These are phyloP conservation scores for Epinotia nisella DNA, from an alignment of 2,888 invertebrate species.

Conservation along the genomic window DNA sequence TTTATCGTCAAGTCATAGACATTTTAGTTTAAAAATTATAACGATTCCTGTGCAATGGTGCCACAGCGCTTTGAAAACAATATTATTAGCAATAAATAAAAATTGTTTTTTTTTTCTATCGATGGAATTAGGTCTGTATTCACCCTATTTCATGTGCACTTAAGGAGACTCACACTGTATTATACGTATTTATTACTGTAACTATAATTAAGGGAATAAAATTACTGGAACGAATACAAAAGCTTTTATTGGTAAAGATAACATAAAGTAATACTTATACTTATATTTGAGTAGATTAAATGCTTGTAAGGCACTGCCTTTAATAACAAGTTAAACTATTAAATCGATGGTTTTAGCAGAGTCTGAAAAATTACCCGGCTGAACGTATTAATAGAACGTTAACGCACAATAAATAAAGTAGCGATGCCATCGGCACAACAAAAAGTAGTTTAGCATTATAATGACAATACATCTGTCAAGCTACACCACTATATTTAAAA, in stretches of 20 bases:
- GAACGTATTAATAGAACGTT: not conserved
- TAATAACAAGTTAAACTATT: slow-evolving; percentile 25
- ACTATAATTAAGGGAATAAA: slow-evolving; percentile 17
- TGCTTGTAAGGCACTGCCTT: slow-evolving; percentile 42
- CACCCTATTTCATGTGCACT: too few species aligned
- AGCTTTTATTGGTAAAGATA: slow-evolving; percentile 28
- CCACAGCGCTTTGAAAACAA: too few species aligned
- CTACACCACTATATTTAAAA: too few species aligned
- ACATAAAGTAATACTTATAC: slow-evolving; percentile 20
- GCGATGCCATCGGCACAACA: not conserved
- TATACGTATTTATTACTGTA: not conserved
- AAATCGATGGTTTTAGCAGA: slow-evolving; percentile 6
- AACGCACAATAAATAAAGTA: not conserved
- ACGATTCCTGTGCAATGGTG: too few species aligned
- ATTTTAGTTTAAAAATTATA: too few species aligned
- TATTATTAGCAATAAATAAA: too few species aligned
- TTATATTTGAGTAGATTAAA: slow-evolving; percentile 29
- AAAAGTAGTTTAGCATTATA: not conserved
- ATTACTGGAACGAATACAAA: slow-evolving; percentile 17
- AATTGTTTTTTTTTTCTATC: too few species aligned
- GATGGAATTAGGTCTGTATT: too few species aligned
- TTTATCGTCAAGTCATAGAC: too few species aligned
- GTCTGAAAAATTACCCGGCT: not conserved
- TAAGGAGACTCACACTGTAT: too few species aligned
- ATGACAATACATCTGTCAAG: not conserved